phyloP scores from a whole-genome alignment of 2,797 vertebrate species.

The Coendou prehensilis region DNA sequence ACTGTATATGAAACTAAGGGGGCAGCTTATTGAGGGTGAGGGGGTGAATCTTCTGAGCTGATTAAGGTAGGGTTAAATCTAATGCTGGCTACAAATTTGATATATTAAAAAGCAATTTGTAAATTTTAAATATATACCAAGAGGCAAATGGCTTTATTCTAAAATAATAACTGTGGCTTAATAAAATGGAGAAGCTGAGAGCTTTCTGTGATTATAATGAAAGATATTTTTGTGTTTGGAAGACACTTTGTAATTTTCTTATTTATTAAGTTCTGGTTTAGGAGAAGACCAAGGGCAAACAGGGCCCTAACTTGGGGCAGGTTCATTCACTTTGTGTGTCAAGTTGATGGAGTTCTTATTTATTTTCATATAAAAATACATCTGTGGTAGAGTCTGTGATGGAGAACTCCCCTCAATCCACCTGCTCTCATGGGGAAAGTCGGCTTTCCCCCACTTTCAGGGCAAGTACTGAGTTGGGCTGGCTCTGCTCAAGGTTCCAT shows the following conservation, averaged over 20 bases:
- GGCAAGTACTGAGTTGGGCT: not conserved
- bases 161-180: not conserved
- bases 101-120: slow-evolving; percentile 11
- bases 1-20: not conserved
- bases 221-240: not conserved
- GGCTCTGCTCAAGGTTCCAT: not conserved
- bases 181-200: not conserved
- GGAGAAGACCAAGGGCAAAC: not conserved
- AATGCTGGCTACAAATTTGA: not conserved
- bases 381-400: not conserved
- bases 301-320: not conserved
- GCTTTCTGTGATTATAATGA: not conserved
- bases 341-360: not conserved
- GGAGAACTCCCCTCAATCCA: not conserved
- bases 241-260: not conserved
- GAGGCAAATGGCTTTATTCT: not conserved
- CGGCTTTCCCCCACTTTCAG: not conserved
- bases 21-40: not conserved
- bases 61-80: not conserved
- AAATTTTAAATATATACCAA: not conserved
- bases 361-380: slow-evolving; percentile 18
- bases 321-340: not conserved
- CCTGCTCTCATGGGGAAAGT: too few species aligned
- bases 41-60: not conserved
- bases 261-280: not conserved